phyloP scores from a whole-genome alignment of 2,797 vertebrate species.

The Xiphorhynchus erythropygius region DNA sequence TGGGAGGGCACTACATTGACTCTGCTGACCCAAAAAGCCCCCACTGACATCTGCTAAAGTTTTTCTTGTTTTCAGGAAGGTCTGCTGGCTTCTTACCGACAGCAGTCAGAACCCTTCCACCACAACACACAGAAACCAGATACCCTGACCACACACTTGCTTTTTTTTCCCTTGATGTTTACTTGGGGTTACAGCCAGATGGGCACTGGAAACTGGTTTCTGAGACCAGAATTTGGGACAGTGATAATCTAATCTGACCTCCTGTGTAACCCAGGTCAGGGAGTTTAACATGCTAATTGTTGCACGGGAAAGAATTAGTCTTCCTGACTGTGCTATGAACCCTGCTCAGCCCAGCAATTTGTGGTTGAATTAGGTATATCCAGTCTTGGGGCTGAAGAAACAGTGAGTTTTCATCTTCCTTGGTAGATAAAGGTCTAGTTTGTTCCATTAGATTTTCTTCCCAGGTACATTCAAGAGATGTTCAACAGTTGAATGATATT shows the following conservation, averaged over 20 bases:
- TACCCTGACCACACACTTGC: fast-evolving
- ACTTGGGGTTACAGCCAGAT: constrained; percentile 33
- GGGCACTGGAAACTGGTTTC: constrained; percentile 12
- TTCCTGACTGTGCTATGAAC: neutral
- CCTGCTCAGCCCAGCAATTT: constrained; percentile 13
- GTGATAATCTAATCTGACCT: constrained; percentile 29
- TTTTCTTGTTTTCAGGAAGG: constrained; percentile 24
- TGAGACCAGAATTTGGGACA: constrained; percentile 7
- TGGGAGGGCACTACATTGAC: neutral
- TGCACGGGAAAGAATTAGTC: constrained; percentile 10
- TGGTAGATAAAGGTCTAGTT: neutral
- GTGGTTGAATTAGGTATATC: constrained; percentile 34
- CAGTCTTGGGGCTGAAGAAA: neutral
- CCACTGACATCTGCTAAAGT: neutral
- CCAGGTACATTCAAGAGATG: neutral
- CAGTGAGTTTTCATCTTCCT: neutral
- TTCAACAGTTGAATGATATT: neutral
- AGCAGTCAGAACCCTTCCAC: constrained; percentile 5
- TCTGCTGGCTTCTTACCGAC: neutral
- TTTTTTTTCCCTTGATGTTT: neutral
- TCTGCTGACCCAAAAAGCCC: neutral
- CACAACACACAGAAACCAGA: neutral
- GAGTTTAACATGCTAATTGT: constrained; percentile 37
- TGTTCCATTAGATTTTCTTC: neutral
- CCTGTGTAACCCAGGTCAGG: constrained; percentile 9